Base-by-base conservation (phyloP, 1,140 invertebrate species). In the Babylonia areolata region DNA sequence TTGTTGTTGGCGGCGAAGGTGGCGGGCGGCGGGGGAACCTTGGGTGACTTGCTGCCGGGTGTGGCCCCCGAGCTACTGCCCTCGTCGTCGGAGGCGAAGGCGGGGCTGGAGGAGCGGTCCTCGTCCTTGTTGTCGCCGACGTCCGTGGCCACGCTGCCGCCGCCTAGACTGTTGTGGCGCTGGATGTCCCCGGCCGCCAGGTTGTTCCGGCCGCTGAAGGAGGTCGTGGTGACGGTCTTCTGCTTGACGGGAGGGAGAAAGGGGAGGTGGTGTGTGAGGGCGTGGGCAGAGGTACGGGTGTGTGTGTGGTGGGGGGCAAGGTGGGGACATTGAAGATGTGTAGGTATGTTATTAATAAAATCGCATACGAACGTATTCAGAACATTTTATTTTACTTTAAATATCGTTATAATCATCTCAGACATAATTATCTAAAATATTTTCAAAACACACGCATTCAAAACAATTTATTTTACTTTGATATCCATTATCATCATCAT, bases 11-110 rank as follows among this genome's bases (percentile, higher is more conserved):
- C 20, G 58, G 58, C 20, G 58, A 64, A 23, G 58, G 28, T 12
- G 11, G 46, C 58, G 37, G 80, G 37, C 6, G 81, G 40, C 0
- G 46, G 35, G 58, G 81, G 39, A 31, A 35, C 85, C 46, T 89
- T 87, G 20, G 88, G 78, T 0, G 85, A 87, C 31, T 88, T 88
- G 51, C 86, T 90, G 11, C 40, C 75, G 28, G 86, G 73, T 6
- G 51, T 51, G 9, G 28, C n/a, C 75, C 88, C 86, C 23, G 84
- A 87, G 77, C 89, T 91, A 97, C 91, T 92, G 58, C 89, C 90
- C n/a, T 96, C 95, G 77, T 99, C 98, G 94, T 99, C 98, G 0
- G 98, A 99, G 88, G 99, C 98, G 94, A 99, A 99, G 0, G 97
- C 97, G 0, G 98, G 98, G 93, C 97, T 98, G 91, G 97, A 98